A percentile compares a stretch with the other conserved stretches of the same genome.
Conservation (phyloP, 2,888 invertebrate species). For the Hypercompe scribonia region DNA sequence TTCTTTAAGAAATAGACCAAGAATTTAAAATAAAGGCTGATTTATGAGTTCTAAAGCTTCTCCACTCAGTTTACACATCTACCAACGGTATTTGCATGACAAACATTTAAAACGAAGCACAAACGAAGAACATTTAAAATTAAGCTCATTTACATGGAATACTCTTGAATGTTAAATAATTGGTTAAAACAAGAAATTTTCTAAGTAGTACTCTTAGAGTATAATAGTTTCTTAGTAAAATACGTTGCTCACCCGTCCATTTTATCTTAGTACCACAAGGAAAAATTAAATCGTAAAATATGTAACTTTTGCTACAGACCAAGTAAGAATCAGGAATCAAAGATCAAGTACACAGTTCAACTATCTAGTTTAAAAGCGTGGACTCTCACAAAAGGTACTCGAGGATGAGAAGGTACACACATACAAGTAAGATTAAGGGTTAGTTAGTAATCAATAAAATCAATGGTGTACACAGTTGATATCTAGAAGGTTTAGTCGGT, state of each 20-base stretch:
- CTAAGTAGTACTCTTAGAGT: neutral
- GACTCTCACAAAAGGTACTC: neutral
- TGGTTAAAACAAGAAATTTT: neutral
- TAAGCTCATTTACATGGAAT: conserved; percentile 23
- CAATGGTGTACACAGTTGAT: too few species aligned
- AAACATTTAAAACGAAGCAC: conserved; percentile 59
- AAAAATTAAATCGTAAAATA: neutral
- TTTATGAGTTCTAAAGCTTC: conserved; percentile 55
- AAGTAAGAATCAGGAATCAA: neutral
- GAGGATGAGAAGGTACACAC: neutral
- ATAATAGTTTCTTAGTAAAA: neutral
- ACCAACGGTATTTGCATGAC: conserved; percentile 63
- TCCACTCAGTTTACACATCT: conserved; percentile 56
- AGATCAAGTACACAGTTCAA: neutral
- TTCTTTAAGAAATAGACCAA: conserved; percentile 47
- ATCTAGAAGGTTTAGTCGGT: neutral
- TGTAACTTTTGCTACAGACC: neutral
- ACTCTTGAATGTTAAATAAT: neutral
- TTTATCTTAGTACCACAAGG: neutral
- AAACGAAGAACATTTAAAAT: too few species aligned
- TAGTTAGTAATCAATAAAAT: too few species aligned
- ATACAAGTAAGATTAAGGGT: neutral
- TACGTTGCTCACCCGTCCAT: neutral
- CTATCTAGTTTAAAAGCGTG: neutral
- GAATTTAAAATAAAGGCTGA: conserved; percentile 52